A percentile compares a stretch with the other conserved stretches of the same genome.
Conservation (phyloP, 23 tunicate species). For the Ciona savignyi region DNA sequence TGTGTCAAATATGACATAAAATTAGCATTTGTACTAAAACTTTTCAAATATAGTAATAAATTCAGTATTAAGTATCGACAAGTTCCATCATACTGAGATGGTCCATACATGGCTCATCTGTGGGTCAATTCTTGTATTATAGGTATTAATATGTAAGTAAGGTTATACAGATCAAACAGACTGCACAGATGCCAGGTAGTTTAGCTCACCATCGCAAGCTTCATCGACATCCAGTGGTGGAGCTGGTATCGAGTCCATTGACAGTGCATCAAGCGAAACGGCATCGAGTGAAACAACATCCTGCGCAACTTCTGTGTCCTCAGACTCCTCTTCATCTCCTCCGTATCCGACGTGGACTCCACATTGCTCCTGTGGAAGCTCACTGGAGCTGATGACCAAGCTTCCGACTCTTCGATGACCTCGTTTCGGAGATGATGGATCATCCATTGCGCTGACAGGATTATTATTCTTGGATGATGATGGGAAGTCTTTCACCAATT, state of each 20-base stretch:
- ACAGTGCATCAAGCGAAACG: slow-evolving; percentile 25
- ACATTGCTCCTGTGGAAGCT: slow-evolving; percentile 40
- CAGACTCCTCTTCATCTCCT: slow-evolving; percentile 28
- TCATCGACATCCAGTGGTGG: slow-evolving; percentile 2
- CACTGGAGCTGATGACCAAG: slow-evolving; percentile 41
- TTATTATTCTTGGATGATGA: background rate
- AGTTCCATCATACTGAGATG: no score
- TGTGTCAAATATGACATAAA: no score
- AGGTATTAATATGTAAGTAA: no score
- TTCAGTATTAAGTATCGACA: no score
- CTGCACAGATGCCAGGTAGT: no score
- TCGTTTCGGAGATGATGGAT: background rate
- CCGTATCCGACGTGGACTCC: slow-evolving; percentile 37
- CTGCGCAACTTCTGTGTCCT: slow-evolving; percentile 28
- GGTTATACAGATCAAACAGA: no score
- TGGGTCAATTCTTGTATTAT: no score
- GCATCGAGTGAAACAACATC: slow-evolving; percentile 45
- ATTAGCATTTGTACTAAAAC: no score
- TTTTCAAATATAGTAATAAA: no score
- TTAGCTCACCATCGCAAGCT: no score
- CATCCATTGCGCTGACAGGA: background rate
- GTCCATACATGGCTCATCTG: no score
- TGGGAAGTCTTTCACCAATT: background rate
- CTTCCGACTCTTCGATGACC: slow-evolving; percentile 42
- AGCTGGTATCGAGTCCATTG: background rate